These are phyloP conservation scores for Drosophila lowei DNA, from an alignment of 1,140 invertebrate genomes.

Conservation along the genomic window DNA sequence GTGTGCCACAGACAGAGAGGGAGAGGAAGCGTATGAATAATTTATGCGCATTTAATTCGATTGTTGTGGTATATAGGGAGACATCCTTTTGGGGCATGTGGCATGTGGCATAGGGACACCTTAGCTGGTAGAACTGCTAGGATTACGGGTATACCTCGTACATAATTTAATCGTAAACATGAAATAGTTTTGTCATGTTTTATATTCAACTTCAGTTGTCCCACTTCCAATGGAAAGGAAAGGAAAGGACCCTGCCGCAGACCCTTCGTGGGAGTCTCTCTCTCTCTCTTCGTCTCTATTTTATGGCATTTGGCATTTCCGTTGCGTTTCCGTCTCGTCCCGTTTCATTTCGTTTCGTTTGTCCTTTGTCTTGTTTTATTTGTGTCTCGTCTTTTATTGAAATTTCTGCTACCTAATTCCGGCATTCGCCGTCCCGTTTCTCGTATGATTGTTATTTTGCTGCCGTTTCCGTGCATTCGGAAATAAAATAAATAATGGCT, in stretches of 20 bases:
- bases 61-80: slow-evolving; percentile 45
- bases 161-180: slow-evolving; percentile 80
- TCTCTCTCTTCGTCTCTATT: slow-evolving; percentile 17
- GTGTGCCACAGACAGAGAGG: slow-evolving; percentile 7
- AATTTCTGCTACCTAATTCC: slow-evolving; percentile 37
- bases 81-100: too few relatives aligned
- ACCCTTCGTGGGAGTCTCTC: slow-evolving; percentile 48
- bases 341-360: not conserved
- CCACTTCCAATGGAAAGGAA: slow-evolving; percentile 20
- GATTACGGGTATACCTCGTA: not conserved
- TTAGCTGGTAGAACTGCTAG: too few relatives aligned
- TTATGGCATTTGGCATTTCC: slow-evolving; percentile 70
- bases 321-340: slow-evolving; percentile 1
- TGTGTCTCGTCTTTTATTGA: slow-evolving; percentile 56
- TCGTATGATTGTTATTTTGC: slow-evolving; percentile 47
- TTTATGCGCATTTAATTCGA: slow-evolving; percentile 79
- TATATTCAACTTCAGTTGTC: slow-evolving; percentile 54
- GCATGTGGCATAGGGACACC: not conserved
- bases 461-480: slow-evolving; percentile 70
- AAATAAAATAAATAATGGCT: slow-evolving; percentile 78
- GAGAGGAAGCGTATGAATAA: slow-evolving; percentile 56
- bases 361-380: slow-evolving; percentile 42
- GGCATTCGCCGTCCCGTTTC: slow-evolving; percentile 35
- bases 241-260: too few relatives aligned
- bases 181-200: slow-evolving; percentile 78